Base-by-base conservation (phyloP, 1,140 invertebrate genomes). In the Parapsyche elsis region DNA sequence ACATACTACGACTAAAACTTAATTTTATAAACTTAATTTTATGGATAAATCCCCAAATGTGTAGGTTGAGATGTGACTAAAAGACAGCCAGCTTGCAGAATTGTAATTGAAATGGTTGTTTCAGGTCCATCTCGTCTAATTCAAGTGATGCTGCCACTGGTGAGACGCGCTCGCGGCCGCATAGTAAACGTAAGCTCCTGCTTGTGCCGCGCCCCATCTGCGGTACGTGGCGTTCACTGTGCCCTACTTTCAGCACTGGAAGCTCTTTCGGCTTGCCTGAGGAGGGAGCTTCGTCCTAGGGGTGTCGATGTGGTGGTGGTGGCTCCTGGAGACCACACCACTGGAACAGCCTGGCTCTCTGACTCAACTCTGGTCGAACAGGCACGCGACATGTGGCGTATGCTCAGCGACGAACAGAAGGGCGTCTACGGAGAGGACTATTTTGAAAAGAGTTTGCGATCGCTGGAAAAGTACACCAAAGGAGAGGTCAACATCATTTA, bases 321-420 rank as follows among this genome's bases (percentile, higher is more conserved):
- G 64, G 95, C 96, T 84, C 94, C 95, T 46, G 94, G 94, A 64
- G 93, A 95, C 87, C 94, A 93, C 83, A 91, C 94, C 0, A 92
- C 94, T 7, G 94, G 94, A 84, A 94, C 92, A 81, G 91, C 92
- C 0, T 95, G 94, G 94, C 88, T 94, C 7, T 92, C 92, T 53
- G 93, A 95, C 76, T 90, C 91, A 59, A 89, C 92, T 80, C 89
- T 95, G 83, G 86, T 94, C 64, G 92, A 93, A 83, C 94, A 95
- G 87, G 94, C 94, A 5, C 91, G 93, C 82, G 91, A 93, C 79
- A 95, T 95, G 94, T 95, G 94, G 94, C 91, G 91, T 79, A 90
- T 92, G 84, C 87, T 95, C 53, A 92, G 92, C 84, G 92, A 94
- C 81, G 93, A 94, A 87, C 93, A 94, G 78, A 92, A 92, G 84